Evolutionary conservation across 2,113 vertebrate genomes (phyloP).

Genomic region (pig (Sus scrofa)): T2T-Sscrofa CM000824.6:127361501-127362000

Average conservation of each 20-base stretch:
- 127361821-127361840: background rate
- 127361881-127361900: background rate
- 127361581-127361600: background rate
- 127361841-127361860: background rate
- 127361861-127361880: background rate
- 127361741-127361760: background rate
- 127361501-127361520: background rate
- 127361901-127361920: background rate
- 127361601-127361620: background rate
- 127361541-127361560: background rate
- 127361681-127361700: background rate
- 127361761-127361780: background rate
- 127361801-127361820: background rate
- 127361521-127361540: background rate
- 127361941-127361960: background rate
- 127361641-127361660: background rate
- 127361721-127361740: background rate
- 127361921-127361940: background rate
- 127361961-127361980: background rate
- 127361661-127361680: background rate
- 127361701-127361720: background rate
- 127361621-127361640: background rate
- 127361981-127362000: conserved; percentile 12
- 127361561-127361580: background rate
- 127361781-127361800: background rate